Evolutionary conservation across 1,140 invertebrate species (phyloP), one percentile per base, ranked within the genome.

Genomic region (Meloidogyne floridensis): DNA sequence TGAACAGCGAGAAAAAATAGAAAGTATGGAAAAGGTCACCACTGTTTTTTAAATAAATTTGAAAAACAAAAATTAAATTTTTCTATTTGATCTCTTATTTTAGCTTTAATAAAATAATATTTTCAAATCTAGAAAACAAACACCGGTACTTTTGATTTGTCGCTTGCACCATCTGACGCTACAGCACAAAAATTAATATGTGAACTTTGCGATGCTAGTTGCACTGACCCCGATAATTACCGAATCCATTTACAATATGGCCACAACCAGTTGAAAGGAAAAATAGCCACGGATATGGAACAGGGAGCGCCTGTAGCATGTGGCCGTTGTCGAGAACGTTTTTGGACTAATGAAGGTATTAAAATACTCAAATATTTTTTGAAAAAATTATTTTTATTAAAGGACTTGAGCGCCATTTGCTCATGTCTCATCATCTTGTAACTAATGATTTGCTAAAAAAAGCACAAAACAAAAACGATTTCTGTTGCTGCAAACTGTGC

Each of bases 391-490:
- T 15, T 77, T n/a, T 15, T 77, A 15, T 43, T 77, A 42, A 51
- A 80, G 72, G 72, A 3, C n/a, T 84, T 18, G 95, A 97, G 91
- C 92, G 95, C 87, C 95, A 97, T 93, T 92, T 97, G 84, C 92
- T 97, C 72, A 95, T 95, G 78, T 95, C 95, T 77, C 95, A 97
- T 90, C 95, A 95, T 65, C 92, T 97, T 56, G 95, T 97, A 18
- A 97, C 95, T 65, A 95, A 95, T 75, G 96, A 95, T 87, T 95
- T 97, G 94, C 95, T 96, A 90, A 95, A 96, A 89, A 95, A 95
- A 71, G 95, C 95, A 72, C 96, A 97, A 89, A 95, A 95, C 90
- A 95, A 95, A 84, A 95, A 95, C 91, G 95, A 97, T 91, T 94
- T 94, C 70, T 95, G 95, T 71, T 92, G 95, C 82, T 97, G 95